Conservation (phyloP, 2,113 vertebrate species). For the Spheniscus mendiculus region DNA sequence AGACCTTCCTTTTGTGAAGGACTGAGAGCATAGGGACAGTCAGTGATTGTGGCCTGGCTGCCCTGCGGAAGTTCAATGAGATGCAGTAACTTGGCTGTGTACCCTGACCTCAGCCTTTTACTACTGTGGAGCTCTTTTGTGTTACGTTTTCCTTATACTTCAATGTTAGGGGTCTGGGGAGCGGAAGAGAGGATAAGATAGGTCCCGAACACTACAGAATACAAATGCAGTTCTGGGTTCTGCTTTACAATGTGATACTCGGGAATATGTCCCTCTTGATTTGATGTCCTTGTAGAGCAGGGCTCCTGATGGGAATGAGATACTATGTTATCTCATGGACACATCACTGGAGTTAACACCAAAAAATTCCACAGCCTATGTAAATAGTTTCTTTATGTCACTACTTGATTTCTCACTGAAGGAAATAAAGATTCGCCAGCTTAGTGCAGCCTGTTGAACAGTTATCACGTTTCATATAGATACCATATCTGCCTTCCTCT, state of each 20-base stretch:
- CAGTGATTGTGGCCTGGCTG: background rate
- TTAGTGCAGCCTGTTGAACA: background rate
- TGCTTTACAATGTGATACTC: background rate
- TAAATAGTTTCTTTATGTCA: background rate
- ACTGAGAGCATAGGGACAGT: background rate
- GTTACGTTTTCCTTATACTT: background rate
- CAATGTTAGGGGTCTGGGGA: background rate
- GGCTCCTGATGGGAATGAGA: background rate
- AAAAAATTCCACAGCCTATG: background rate
- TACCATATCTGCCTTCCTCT: background rate
- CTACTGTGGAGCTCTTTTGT: background rate
- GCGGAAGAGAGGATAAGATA: background rate
- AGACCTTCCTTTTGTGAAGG: background rate
- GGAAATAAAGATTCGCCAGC: background rate
- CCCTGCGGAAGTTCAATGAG: background rate
- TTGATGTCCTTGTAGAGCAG: background rate
- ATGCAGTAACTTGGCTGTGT: background rate
- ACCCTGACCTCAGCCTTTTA: background rate
- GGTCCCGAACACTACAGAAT: background rate
- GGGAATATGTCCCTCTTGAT: background rate
- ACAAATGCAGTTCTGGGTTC: background rate
- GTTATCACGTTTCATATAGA: background rate
- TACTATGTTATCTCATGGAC: background rate
- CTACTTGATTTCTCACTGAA: background rate
- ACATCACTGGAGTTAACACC: background rate